Evolutionary conservation across 2,113 vertebrate species (phyloP).

Genomic region (Petaurus breviceps): DNA sequence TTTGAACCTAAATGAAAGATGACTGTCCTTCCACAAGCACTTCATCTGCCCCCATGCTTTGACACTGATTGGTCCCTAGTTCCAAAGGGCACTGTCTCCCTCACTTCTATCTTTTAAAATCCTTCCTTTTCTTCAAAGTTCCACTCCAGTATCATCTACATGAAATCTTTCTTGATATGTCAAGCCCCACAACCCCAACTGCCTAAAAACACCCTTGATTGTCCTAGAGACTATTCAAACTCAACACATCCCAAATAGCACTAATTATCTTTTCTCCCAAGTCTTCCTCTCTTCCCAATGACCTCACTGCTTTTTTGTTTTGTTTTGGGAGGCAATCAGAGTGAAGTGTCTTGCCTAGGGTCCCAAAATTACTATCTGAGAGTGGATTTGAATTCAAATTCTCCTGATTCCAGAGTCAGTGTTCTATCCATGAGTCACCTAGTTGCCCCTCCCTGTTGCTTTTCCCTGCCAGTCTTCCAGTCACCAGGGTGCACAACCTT

Average conservation of each 20-base stretch:
- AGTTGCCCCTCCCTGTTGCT: not conserved
- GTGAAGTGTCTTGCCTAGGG: no score
- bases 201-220: not conserved
- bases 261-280: not conserved
- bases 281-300: not conserved
- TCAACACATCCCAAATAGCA: not conserved
- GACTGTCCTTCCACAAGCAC: not conserved
- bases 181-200: not conserved
- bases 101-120: not conserved
- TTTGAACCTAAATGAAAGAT: not conserved
- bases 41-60: not conserved
- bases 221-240: not conserved
- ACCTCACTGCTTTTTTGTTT: no score
- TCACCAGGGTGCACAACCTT: not conserved
- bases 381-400: no score
- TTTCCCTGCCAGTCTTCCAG: not conserved
- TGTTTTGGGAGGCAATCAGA: no score
- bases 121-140: not conserved
- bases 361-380: no score
- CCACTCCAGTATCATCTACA: not conserved
- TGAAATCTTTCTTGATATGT: not conserved
- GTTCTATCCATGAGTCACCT: no score
- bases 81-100: not conserved
- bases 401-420: no score
- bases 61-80: not conserved